Evolutionary conservation across 2,888 invertebrate species (phyloP), one percentile per base, ranked within the genome.

Genomic region (Archaeoteleia sp.): DNA sequence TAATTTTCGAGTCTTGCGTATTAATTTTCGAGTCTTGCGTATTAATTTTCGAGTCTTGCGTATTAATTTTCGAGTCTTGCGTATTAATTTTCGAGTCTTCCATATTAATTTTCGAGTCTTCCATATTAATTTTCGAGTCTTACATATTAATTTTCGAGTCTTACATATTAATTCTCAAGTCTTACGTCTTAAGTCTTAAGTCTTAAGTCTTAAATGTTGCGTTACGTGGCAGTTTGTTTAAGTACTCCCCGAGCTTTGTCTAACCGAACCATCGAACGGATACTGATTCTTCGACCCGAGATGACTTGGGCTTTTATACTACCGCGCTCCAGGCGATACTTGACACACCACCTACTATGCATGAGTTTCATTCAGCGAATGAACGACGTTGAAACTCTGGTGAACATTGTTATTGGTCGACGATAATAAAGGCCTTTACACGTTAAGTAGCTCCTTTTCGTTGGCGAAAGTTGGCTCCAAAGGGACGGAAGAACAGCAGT

Each of bases 351-450:
- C 37, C 54, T 55, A 45, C 34, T 58, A 40, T 58, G 48, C 40
- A 58, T 48, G 39, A 39, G 29, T 17, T 66, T 53, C 53, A 48
- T 58, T 66, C 53, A 58, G 13, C 58, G 48, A 66, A 66, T 66
- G 53, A 57, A 42, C 48, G 40, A 4, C 42, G 3, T 27, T 46
- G 43, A 46, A 40, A 66, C 35, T 40, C 54, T 53, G 48, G 29
- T 30, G 37, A 48, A 53, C 40, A 39, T 29, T 58, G 34, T 53
- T 42, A 65, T 65, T 65, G 58, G 65, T 46, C 34, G 46, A 46
- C 34, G 48, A 54, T 62, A 13, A 40, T 55, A 23, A 49, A 63
- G 54, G 34, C 46, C 37, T 39, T 63, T 27, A 27, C 10, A 39
- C 46, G 20, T 30, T 32, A 17, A 13, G 37, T 45, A 54, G 34